A percentile compares a stretch with the other conserved stretches of the same genome.
phyloP scores from a whole-genome alignment of 2,113 vertebrate species.

The Nesospiza acunhae region DNA sequence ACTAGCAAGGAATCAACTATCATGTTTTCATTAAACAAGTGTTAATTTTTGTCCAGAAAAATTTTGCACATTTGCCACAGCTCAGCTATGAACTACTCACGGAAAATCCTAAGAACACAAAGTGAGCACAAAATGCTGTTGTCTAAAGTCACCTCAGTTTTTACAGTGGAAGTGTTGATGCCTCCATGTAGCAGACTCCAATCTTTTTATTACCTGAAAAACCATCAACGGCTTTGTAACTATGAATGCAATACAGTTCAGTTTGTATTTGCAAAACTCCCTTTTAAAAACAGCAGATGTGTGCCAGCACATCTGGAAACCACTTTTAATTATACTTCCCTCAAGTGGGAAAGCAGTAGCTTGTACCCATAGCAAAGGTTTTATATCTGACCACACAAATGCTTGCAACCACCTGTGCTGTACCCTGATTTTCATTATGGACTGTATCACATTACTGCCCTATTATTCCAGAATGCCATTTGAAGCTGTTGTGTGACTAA shows the following conservation, averaged over 20 bases:
- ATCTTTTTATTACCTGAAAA: conserved; percentile 59
- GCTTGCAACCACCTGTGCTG: conserved; percentile 60
- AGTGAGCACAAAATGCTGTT: not conserved
- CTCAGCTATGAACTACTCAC: not conserved
- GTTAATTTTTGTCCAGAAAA: not conserved
- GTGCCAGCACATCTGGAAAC: conserved; percentile 70
- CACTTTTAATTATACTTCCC: conserved; percentile 65
- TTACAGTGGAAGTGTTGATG: conserved; percentile 11
- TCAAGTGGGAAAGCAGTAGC: conserved; percentile 53
- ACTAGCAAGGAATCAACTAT: not conserved
- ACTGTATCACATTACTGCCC: conserved; percentile 47
- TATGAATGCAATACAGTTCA: conserved; percentile 16
- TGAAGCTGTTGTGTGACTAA: conserved; percentile 59
- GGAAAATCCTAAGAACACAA: not conserved
- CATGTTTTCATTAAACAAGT: not conserved
- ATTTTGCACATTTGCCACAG: not conserved
- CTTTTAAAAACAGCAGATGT: conserved; percentile 24
- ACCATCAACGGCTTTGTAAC: conserved; percentile 40
- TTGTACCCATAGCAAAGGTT: conserved; percentile 24
- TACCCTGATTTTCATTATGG: conserved; percentile 53
- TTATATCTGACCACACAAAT: conserved; percentile 62
- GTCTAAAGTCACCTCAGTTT: not conserved
- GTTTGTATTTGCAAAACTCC: conserved; percentile 42
- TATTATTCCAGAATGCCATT: conserved; percentile 56
- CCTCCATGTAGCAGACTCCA: not conserved